Evolutionary conservation across 2,797 vertebrate genomes (phyloP).

Genomic region (Rhynchonycteris naso): DNA sequence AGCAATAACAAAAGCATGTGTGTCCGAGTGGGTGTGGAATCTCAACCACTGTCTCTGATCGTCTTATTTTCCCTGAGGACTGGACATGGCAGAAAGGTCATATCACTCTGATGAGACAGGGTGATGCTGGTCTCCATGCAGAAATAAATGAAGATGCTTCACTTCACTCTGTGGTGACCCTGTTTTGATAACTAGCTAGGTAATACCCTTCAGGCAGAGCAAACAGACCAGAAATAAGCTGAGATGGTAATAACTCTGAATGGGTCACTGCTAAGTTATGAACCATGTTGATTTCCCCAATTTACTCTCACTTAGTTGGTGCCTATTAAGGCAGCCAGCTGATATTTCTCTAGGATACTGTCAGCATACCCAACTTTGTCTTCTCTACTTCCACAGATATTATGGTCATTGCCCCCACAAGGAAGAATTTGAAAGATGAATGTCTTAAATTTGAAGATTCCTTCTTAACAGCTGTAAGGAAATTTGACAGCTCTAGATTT

Average conservation of each 20-base stretch:
- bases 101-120: background rate
- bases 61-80: background rate
- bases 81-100: background rate
- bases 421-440: background rate
- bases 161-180: background rate
- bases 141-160: constrained; percentile 42
- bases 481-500: constrained; percentile 24
- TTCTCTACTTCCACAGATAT: background rate
- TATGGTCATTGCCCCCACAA: background rate
- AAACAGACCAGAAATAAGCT: constrained; percentile 50
- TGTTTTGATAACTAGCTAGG: constrained; percentile 40
- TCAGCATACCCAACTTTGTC: background rate
- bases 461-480: background rate
- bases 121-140: background rate
- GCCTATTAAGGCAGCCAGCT: background rate
- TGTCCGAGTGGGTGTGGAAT: background rate
- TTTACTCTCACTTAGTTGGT: constrained; percentile 29
- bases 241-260: constrained; percentile 16
- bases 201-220: constrained; percentile 33
- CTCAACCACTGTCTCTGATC: background rate
- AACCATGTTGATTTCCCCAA: background rate
- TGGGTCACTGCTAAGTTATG: constrained; percentile 46
- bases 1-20: background rate
- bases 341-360: background rate
- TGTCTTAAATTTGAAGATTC: constrained; percentile 42